phyloP scores from a whole-genome alignment of 1,140 invertebrate species.

The Eupristina koningsbergeri region DNA sequence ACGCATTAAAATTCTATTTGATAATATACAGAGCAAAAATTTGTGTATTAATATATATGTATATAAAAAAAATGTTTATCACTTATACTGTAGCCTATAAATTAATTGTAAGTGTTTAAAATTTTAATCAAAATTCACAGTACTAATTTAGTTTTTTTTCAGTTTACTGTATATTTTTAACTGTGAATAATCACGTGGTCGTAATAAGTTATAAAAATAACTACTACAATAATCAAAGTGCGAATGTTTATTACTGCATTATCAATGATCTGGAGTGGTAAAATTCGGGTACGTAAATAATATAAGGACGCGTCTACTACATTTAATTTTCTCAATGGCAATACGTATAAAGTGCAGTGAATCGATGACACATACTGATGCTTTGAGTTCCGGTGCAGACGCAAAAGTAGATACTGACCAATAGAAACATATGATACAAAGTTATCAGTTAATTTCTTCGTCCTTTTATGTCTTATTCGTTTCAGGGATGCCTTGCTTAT shows the following conservation, averaged over 20 bases:
- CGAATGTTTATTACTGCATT: not conserved
- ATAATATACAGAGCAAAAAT: not conserved
- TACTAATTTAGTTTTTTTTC: no score
- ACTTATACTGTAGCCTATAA: slow-evolving; percentile 21
- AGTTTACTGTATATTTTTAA: slow-evolving; percentile 30
- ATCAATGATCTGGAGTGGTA: slow-evolving; percentile 30
- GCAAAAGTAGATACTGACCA: not conserved
- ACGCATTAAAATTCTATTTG: not conserved
- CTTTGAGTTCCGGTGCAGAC: not conserved
- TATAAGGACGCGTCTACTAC: not conserved
- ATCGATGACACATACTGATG: slow-evolving; percentile 7
- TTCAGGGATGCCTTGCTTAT: slow-evolving; percentile 1
- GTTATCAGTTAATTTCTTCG: slow-evolving; percentile 29
- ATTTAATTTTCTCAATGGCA: slow-evolving; percentile 27
- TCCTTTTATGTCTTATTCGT: not conserved
- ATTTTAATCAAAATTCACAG: no score
- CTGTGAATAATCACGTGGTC: not conserved
- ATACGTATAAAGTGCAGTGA: slow-evolving; percentile 15
- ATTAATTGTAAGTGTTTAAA: slow-evolving; percentile 28
- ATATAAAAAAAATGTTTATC: not conserved
- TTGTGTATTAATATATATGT: not conserved
- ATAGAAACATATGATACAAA: not conserved
- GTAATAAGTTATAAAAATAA: not conserved
- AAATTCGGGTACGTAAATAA: not conserved
- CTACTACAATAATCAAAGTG: not conserved